Base-by-base conservation (phyloP, 1,140 invertebrate species). In the Eumeta japonica region DNA sequence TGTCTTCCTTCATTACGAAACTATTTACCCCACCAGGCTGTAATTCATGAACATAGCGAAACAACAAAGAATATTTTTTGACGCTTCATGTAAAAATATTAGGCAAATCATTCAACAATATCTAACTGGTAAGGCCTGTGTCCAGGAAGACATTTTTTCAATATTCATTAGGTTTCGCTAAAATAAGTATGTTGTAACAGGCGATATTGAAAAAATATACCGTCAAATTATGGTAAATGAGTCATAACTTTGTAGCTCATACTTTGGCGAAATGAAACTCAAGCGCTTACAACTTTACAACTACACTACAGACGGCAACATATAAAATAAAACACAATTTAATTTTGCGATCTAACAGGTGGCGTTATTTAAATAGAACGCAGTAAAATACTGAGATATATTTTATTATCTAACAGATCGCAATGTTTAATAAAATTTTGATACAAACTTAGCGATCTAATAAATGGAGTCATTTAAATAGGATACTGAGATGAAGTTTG, bases 11-110 rank as follows among this genome's bases (percentile, higher is more conserved):
- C 5, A 5, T 9, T 10, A 30, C 13, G n/a, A 34, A 52, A 57
- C 51, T 70, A 57, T 45, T 31, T 73, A 5, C 58, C 63, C 2
- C 67, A 76, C 46, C 63, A 66, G 18, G 41, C 37, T 9, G 63
- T 75, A 0, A 7, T 54, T 5, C 39, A 46, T 17, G 41, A 49
- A 15, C 20, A 28, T 0, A 52, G 48, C 24, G 28, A 39, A 7
- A 59, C 56, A 3, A 63, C 59, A 1, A 3, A 34, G 61, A 3
- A 49, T 56, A 9, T 59, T 66, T 2, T 66, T 66, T 42, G 49
- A 66, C 43, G 61, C 45, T 0, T 64, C 57, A 1, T 35, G 40
- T 10, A 47, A 41, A 28, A 14, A 28, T 47, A 10, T 42, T 36
- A 10, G 48, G 48, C 2, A 24, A 41, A 3, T 65, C 57, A 5